Evolutionary conservation across 1,140 invertebrate species (phyloP).

Genomic region (Ips nitidus): DNA sequence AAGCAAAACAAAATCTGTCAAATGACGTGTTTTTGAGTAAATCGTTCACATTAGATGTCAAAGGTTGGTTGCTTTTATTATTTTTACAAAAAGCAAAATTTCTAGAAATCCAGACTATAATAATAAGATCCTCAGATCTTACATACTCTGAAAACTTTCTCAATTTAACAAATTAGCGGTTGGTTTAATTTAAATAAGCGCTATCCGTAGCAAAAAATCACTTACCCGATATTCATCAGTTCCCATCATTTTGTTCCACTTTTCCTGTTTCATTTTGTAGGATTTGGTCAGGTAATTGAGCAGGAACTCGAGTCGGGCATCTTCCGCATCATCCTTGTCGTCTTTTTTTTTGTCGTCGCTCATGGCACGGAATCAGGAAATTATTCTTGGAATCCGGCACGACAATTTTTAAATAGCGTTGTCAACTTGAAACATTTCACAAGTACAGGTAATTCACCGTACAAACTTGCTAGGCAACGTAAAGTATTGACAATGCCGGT

Average conservation of each 20-base stretch:
- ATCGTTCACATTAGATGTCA: too few relatives aligned
- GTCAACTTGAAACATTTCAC: neutral
- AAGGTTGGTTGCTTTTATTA: too few relatives aligned
- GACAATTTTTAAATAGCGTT: neutral
- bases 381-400: conserved; percentile 4
- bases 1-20: too few relatives aligned
- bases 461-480: conserved; percentile 26
- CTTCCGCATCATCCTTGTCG: conserved; percentile 43
- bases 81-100: too few relatives aligned
- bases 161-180: too few relatives aligned
- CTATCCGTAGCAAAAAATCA: neutral
- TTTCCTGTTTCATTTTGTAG: conserved; percentile 71
- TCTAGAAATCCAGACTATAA: too few relatives aligned
- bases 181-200: too few relatives aligned
- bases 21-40: too few relatives aligned
- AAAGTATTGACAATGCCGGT: conserved; percentile 21
- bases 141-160: too few relatives aligned
- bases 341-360: conserved; percentile 40
- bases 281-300: conserved; percentile 58
- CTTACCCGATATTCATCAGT: conserved; percentile 64
- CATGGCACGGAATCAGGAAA: conserved; percentile 8
- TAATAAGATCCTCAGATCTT: too few relatives aligned
- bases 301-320: conserved; percentile 50
- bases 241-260: conserved; percentile 74
- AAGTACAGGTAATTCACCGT: conserved; percentile 5